Evolutionary conservation across 2,888 invertebrate genomes (phyloP), one percentile per base, ranked within the genome.

Genomic region (Sminthurinus aureus): DNA sequence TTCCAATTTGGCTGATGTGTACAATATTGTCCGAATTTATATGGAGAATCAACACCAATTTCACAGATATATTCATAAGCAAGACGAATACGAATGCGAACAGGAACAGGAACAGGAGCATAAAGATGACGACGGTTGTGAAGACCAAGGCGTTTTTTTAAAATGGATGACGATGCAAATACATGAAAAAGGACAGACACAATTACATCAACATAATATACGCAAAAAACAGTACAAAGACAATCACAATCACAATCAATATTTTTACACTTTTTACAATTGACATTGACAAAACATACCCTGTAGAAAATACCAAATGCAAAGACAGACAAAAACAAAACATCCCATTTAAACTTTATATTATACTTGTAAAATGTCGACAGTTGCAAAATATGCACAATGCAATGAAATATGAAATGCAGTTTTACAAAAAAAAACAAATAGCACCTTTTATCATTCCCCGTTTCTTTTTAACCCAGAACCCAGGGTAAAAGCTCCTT

Each of bases 1-100:
- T 20, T n/a, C 75, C 51, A 84, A 24, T 79, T 81, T 74, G 66
- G 79, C 79, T 83, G 75, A 82, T 64, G 79, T 51, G 4, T 52
- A n/a, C 3, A 0, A 78, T 38, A 38, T 38, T 38, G 38, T 38
- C 1, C 38, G 6, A n/a, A n/a, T n/a, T n/a, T 52, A 58, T 77
- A n/a, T 20, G 18, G 50, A 26, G 75, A 51, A 75, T 38, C 75
- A 20, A 75, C 13, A 26, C 50, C 20, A 75, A 20, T n/a, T 11
- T 13, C 24, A 75, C 38, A 75, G 75, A 13, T 18, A 50, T 6
- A 66, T n/a, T 18, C 50, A 75, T 6, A 50, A 51, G 50, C 75
- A 75, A 11, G 13, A 26, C 38, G 18, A 75, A 15, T 58, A 77
- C 58, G 20, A 18, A 77, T 13, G 51, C 12, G 52, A 51, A 58